Evolutionary conservation across 2,113 vertebrate species (phyloP), one percentile per base, ranked within the genome.

Genomic region (Tretioscincus oriximinensis): DNA sequence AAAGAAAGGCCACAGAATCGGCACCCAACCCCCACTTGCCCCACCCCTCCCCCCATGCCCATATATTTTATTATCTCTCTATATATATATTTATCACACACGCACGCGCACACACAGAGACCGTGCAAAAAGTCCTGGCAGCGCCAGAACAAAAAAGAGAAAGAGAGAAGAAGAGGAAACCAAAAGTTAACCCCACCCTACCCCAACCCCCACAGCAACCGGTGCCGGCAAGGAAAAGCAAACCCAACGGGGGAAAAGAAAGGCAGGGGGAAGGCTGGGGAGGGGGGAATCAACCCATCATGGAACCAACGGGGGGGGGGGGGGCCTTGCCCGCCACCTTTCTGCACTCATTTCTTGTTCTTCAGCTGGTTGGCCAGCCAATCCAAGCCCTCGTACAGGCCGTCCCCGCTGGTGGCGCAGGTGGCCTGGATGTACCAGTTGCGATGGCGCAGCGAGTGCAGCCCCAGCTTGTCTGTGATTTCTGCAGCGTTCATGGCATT

Each of bases 361-460:
- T 99, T 99, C 94, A 99, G 97, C 95, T 99, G 97, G 90, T 97
- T 98, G 94, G 98, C 97, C 91, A 99, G 96, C 98, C 98, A 99
- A 95, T 99, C 98, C 89, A 99, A 95, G 80, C 98, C 98, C 92
- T 98, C 97, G 16, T 98, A 98, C 74, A 99, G 97, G 77, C 98
- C 98, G 0, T 99, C 97, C 2, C 98, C 98, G 0, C 97, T 99
- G 93, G 98, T 99, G 94, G 98, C 98, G 51, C 98, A 99, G 87
- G 98, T 99, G 89, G 97, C 98, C 93, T 99, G 98, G 87, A 99
- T 99, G 95, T 98, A 99, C 98, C 98, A 99, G 95, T 98, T 97
- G 80, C 97, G 97, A 89, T 98, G 96, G 87, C 98, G 97, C 88
- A 99, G 95, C 78, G 97, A 98, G 90, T 98, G 97, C 70, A 99